Conservation (phyloP, 2,888 invertebrate species). For the Ferdinandea cuprea region DNA sequence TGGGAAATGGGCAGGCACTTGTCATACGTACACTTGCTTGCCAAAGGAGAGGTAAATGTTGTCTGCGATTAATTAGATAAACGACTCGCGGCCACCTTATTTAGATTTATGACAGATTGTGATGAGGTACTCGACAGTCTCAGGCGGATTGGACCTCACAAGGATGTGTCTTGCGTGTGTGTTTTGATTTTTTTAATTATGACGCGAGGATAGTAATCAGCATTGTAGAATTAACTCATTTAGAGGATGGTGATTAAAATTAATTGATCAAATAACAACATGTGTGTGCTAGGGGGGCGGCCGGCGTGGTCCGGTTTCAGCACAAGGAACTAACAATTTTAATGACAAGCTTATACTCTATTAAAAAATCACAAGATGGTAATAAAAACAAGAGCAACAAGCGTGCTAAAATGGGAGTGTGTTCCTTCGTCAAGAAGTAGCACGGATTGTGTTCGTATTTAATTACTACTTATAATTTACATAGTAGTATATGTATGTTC, state of each 20-base stretch:
- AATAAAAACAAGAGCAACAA: too few relatives aligned
- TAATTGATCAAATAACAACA: conserved; percentile 29
- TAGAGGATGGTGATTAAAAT: conserved; percentile 29
- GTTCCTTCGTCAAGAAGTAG: too few relatives aligned
- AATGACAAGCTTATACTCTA: neutral
- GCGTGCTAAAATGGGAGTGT: too few relatives aligned
- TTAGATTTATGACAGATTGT: conserved; percentile 48
- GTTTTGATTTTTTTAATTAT: conserved; percentile 34
- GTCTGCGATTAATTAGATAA: conserved; percentile 58
- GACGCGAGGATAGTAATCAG: conserved; percentile 14
- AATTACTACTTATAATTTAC: conserved; percentile 12
- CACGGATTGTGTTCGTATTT: conserved; percentile 20
- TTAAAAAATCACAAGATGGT: too few relatives aligned
- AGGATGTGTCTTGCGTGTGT: conserved; percentile 6
- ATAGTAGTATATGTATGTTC: too few relatives aligned
- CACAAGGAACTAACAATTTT: conserved; percentile 1
- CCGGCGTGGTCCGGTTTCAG: neutral
- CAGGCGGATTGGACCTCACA: conserved; percentile 38
- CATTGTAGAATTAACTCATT: conserved; percentile 60
- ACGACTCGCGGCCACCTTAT: conserved; percentile 58
- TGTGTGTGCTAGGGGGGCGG: neutral
- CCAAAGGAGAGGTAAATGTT: conserved; percentile 30
- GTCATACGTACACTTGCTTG: conserved; percentile 23
- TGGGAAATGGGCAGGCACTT: conserved; percentile 4
- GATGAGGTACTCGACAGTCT: neutral